Conservation (phyloP, 2,888 invertebrate species). For the Rhagophthalmus giganteus region DNA sequence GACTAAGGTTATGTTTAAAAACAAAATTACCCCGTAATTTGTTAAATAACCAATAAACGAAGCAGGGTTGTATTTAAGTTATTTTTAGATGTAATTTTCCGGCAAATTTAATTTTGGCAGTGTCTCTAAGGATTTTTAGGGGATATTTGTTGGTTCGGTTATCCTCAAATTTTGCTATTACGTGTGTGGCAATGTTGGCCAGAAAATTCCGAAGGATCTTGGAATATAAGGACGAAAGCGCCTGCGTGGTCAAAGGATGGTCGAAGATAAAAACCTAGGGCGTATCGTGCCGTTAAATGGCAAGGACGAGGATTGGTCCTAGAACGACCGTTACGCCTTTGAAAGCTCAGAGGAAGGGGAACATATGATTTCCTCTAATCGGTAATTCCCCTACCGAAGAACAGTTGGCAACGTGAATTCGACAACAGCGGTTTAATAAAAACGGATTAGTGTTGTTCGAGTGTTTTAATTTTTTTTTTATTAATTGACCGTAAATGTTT, state of each 20-base stretch:
- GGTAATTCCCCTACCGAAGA: conserved; percentile 50
- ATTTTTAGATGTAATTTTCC: no score
- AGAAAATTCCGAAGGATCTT: background rate
- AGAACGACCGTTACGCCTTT: conserved; percentile 31
- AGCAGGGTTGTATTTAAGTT: no score
- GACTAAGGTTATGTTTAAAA: no score
- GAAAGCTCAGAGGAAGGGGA: conserved; percentile 48
- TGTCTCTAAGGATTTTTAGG: no score
- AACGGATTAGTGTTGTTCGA: conserved; percentile 32
- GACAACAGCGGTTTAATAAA: conserved; percentile 52
- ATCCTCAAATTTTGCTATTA: no score
- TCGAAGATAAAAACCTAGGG: conserved; percentile 44
- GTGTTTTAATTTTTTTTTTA: conserved; percentile 39
- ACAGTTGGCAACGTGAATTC: conserved; percentile 56
- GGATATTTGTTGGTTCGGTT: no score
- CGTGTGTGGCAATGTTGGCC: no score
- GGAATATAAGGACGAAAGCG: conserved; percentile 15
- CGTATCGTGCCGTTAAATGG: conserved; percentile 49
- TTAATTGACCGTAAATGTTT: conserved; percentile 10
- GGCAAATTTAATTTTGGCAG: no score
- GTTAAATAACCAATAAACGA: no score
- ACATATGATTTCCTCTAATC: conserved; percentile 50
- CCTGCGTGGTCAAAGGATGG: conserved; percentile 42
- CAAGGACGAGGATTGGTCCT: conserved; percentile 45
- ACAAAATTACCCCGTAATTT: no score